Percentiles rank a stretch among this genome's conserved stretches.
Conservation (phyloP, 2,888 invertebrate species). For the Hypena proboscidalis region DNA sequence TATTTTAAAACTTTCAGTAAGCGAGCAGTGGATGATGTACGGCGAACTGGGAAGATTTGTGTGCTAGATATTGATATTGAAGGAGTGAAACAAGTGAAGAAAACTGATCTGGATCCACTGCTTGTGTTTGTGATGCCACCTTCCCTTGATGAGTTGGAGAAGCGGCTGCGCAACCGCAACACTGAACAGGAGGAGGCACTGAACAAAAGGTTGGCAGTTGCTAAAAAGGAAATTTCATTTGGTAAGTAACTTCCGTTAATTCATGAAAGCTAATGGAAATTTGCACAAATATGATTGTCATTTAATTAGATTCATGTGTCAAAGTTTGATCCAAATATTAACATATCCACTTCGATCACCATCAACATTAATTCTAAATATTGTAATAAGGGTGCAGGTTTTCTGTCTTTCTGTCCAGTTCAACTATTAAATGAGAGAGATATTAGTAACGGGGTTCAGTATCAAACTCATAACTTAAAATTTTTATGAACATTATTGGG, state of each 20-base stretch:
- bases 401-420: no score
- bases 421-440: no score
- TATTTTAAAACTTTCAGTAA: conserved; percentile 86
- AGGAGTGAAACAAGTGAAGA: conserved; percentile 94
- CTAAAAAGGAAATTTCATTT: conserved; percentile 93
- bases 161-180: conserved; percentile 90
- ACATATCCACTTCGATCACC: no score
- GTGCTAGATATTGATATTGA: conserved; percentile 97
- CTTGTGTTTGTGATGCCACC: conserved; percentile 98
- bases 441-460: no score
- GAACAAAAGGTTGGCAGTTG: conserved; percentile 90
- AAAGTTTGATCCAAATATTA: no score
- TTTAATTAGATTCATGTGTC: no score
- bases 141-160: conserved; percentile 90
- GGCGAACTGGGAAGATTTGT: conserved; percentile 93
- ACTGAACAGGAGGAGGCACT: conserved; percentile 97
- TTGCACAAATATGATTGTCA: no score
- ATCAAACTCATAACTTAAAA: no score
- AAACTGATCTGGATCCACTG: conserved; percentile 92
- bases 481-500: no score
- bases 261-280: no score
- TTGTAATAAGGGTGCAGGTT: no score
- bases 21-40: conserved; percentile 92
- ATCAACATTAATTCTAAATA: no score
- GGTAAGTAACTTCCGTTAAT: conserved; percentile 86